Conservation (phyloP, 2,888 invertebrate species). For the Embidobia sp. region DNA sequence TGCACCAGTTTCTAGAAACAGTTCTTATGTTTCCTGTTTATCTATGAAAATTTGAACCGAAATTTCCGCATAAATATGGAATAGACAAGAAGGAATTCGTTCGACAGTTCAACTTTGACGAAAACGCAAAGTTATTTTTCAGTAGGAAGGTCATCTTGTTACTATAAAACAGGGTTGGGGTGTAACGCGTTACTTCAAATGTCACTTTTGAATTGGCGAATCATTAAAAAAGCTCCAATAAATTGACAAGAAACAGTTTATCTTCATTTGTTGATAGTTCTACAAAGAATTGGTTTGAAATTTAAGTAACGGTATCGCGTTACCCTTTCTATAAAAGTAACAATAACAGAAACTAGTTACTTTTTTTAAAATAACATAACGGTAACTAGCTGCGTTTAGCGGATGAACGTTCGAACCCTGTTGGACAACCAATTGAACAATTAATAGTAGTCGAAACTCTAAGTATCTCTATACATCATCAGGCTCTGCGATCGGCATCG, state of each 20-base stretch:
- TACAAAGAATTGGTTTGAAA: too few species aligned
- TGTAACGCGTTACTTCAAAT: constrained; percentile 12
- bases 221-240: too few species aligned
- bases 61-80: too few species aligned
- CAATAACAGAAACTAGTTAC: constrained; percentile 4
- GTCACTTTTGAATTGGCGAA: neutral
- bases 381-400: constrained; percentile 2
- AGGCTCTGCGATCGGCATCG: constrained; percentile 19
- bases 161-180: constrained; percentile 9
- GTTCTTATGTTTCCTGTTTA: too few species aligned
- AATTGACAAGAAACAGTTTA: too few species aligned
- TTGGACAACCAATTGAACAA: constrained; percentile 19
- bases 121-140: too few species aligned
- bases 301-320: neutral
- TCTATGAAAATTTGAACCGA: too few species aligned
- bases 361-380: constrained; percentile 5
- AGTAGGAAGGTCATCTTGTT: neutral
- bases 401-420: constrained; percentile 15
- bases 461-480: constrained; percentile 49
- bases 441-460: constrained; percentile 38
- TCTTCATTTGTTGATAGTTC: too few species aligned
- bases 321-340: constrained; percentile 13
- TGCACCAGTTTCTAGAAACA: too few species aligned
- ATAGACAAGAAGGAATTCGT: too few species aligned
- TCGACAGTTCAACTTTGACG: too few species aligned